Evolutionary conservation across 1,140 invertebrate genomes (phyloP).

Genomic region (Lepeophtheirus salmonis): DNA sequence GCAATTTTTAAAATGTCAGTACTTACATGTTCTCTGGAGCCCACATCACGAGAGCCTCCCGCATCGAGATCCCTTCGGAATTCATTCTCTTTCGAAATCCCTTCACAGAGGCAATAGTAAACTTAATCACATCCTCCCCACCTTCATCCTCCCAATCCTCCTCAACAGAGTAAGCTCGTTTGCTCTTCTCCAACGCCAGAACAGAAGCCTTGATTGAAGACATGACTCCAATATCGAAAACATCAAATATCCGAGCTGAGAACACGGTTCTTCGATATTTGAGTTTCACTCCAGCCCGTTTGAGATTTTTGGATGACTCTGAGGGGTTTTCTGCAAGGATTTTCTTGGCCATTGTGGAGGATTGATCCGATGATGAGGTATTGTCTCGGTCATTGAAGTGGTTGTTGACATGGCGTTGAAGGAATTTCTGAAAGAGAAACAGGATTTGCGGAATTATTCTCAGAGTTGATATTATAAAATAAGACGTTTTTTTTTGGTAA

Average conservation of each 20-base stretch:
- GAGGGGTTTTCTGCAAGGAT: neutral
- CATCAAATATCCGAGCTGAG: conserved; percentile 9
- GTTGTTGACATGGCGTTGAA: neutral
- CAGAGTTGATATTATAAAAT: too few relatives aligned
- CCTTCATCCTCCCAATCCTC: neutral
- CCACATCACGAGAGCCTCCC: neutral
- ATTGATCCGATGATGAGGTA: too few relatives aligned
- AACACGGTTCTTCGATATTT: neutral
- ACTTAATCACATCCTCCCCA: neutral
- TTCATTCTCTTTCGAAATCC: neutral
- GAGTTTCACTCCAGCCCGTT: conserved; percentile 4
- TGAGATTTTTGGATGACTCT: neutral
- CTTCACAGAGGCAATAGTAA: neutral
- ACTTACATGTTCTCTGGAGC: conserved; percentile 7
- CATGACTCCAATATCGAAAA: conserved; percentile 6
- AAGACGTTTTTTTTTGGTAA: too few relatives aligned
- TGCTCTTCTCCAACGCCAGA: neutral
- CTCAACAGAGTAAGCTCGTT: neutral
- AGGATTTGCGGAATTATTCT: too few relatives aligned
- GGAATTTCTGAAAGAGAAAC: neutral
- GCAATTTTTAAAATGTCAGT: too few relatives aligned
- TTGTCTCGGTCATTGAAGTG: neutral
- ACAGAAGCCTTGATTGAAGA: neutral
- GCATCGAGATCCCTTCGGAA: neutral
- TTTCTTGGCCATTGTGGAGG: neutral